Evolutionary conservation across 2,888 invertebrate genomes (phyloP).

Genomic region (Drosophila siamana): DNA sequence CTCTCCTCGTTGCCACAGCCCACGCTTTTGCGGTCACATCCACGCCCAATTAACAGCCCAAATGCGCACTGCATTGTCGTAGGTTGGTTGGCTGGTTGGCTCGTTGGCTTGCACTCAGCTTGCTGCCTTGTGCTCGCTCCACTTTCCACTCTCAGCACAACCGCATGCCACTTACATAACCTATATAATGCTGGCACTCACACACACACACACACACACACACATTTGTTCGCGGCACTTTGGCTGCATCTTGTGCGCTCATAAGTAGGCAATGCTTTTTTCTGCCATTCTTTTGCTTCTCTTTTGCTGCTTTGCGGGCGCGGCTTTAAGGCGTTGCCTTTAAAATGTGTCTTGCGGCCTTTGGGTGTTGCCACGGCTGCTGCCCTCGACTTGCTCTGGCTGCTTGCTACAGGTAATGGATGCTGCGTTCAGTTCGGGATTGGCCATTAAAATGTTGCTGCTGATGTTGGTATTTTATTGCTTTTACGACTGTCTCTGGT

Average conservation of each 20-base stretch:
- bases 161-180: conserved; percentile 43
- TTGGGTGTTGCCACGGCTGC: not conserved
- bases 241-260: conserved; percentile 29
- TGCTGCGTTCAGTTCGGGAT: conserved; percentile 4
- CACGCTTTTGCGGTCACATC: conserved; percentile 28
- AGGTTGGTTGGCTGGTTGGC: conserved; percentile 15
- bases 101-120: conserved; percentile 10
- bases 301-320: not conserved
- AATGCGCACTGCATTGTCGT: conserved; percentile 34
- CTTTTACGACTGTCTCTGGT: conserved; percentile 16
- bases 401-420: conserved; percentile 7
- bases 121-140: conserved; percentile 37
- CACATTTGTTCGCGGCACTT: conserved; percentile 9
- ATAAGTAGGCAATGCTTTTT: conserved; percentile 48
- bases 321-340: conserved; percentile 14
- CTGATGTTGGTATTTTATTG: not conserved
- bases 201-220: not conserved
- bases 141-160: conserved; percentile 16
- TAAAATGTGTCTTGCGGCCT: conserved; percentile 14
- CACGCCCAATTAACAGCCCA: conserved; percentile 55
- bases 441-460: conserved; percentile 18
- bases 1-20: conserved; percentile 22
- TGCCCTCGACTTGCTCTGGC: not conserved
- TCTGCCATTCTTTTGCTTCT: not conserved
- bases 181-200: conserved; percentile 31